A percentile compares a stretch with the other conserved stretches of the same genome.
Conservation (phyloP, 2,113 vertebrate species). For the Gallinago media region DNA sequence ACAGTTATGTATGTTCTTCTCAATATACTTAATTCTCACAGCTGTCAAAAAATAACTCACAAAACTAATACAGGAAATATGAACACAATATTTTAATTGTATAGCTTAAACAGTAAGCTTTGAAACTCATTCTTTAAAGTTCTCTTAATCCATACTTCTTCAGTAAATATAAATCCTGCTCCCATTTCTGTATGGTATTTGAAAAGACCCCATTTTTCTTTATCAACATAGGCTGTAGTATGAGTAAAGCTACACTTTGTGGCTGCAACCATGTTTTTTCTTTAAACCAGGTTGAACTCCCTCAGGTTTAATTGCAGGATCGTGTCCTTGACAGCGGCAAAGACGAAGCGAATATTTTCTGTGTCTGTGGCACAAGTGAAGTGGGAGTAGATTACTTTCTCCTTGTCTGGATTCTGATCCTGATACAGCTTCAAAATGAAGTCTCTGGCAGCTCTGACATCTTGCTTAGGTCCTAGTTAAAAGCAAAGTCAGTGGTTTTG, state of each 20-base stretch:
- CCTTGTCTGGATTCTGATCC: constrained; percentile 87
- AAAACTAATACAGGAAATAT: neutral
- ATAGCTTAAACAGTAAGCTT: constrained; percentile 4
- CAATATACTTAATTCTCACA: neutral
- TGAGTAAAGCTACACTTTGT: neutral
- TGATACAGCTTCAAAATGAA: constrained; percentile 91
- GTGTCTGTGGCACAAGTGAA: constrained; percentile 91
- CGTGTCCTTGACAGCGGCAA: constrained; percentile 89
- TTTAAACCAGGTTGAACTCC: constrained; percentile 85
- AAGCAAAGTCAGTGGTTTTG: neutral
- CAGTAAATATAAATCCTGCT: neutral
- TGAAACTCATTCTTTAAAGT: neutral
- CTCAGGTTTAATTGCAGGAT: constrained; percentile 89
- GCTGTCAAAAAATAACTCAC: neutral
- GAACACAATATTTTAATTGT: neutral
- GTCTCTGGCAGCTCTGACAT: constrained; percentile 80
- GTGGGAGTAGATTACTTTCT: constrained; percentile 87
- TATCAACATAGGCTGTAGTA: neutral
- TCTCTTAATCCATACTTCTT: neutral
- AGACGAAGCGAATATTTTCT: constrained; percentile 90
- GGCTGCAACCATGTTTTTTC: neutral
- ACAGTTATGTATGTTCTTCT: neutral
- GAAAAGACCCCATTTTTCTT: neutral
- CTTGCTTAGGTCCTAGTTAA: constrained; percentile 83
- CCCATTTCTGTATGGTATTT: neutral